Conservation (phyloP, 2,888 invertebrate genomes). For the Ormyrus nitidulus region DNA sequence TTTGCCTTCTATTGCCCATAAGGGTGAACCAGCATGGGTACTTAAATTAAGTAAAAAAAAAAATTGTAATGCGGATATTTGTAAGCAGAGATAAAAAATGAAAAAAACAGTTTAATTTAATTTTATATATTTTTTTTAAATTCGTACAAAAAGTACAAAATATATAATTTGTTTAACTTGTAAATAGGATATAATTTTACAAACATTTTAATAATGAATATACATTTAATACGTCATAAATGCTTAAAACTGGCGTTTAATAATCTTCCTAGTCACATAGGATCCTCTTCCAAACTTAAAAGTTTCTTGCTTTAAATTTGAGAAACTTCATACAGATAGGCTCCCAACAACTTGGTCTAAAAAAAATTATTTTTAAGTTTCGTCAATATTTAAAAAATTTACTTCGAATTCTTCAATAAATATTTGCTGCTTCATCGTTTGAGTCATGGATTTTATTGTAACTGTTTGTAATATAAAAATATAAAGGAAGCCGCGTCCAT, state of each 20-base stretch:
- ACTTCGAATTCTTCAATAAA: too few species aligned
- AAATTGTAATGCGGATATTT: constrained; percentile 20
- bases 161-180: constrained; percentile 37
- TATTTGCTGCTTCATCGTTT: too few species aligned
- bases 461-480: too few species aligned
- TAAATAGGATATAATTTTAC: constrained; percentile 33
- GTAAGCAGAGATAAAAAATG: background rate
- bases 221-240: constrained; percentile 37
- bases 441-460: too few species aligned
- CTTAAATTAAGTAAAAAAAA: constrained; percentile 55
- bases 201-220: constrained; percentile 31
- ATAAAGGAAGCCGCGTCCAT: too few species aligned
- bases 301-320: constrained; percentile 73
- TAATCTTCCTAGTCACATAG: constrained; percentile 25
- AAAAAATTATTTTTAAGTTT: constrained; percentile 64
- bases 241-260: constrained; percentile 27
- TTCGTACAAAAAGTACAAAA: constrained; percentile 50
- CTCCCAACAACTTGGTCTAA: constrained; percentile 93
- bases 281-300: constrained; percentile 16
- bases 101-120: constrained; percentile 41
- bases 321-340: constrained; percentile 90
- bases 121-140: constrained; percentile 33
- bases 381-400: constrained; percentile 1
- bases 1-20: constrained; percentile 63
- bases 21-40: constrained; percentile 70